phyloP scores from a whole-genome alignment of 92 coral and sea anemone genomes.

The Meandrina meandrites region DNA sequence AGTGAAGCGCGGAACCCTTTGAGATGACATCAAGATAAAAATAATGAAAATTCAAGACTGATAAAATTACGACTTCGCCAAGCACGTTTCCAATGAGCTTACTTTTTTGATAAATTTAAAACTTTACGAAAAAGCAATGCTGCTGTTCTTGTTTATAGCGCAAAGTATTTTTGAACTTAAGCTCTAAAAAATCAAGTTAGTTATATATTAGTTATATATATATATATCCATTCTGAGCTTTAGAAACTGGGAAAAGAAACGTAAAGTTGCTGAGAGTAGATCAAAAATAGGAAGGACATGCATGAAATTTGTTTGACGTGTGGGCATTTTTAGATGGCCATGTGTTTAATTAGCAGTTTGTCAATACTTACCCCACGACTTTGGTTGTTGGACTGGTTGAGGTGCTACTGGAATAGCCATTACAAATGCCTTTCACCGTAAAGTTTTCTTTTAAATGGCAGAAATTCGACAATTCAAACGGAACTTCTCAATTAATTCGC shows the following conservation, averaged over 20 bases:
- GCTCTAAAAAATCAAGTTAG: not conserved
- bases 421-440: not conserved
- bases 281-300: not conserved
- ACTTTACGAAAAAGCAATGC: not conserved
- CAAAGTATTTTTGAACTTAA: not conserved
- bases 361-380: constrained; percentile 93
- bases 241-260: not conserved
- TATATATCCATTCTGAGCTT: not conserved
- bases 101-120: not conserved
- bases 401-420: constrained; percentile 96
- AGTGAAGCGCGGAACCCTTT: not conserved
- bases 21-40: not conserved
- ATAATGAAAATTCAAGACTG: not conserved
- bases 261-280: not conserved
- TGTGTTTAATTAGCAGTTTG: not conserved
- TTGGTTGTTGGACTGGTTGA: constrained; percentile 94
- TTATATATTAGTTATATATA: no score
- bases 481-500: not conserved
- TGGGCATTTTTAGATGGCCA: not conserved
- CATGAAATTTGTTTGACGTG: not conserved
- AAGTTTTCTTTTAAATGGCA: not conserved
- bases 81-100: not conserved
- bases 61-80: not conserved
- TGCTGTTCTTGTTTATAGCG: not conserved
- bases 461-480: not conserved